Evolutionary conservation across 2,888 invertebrate species (phyloP).

Genomic region (Macrostomum cliftonense): DNA sequence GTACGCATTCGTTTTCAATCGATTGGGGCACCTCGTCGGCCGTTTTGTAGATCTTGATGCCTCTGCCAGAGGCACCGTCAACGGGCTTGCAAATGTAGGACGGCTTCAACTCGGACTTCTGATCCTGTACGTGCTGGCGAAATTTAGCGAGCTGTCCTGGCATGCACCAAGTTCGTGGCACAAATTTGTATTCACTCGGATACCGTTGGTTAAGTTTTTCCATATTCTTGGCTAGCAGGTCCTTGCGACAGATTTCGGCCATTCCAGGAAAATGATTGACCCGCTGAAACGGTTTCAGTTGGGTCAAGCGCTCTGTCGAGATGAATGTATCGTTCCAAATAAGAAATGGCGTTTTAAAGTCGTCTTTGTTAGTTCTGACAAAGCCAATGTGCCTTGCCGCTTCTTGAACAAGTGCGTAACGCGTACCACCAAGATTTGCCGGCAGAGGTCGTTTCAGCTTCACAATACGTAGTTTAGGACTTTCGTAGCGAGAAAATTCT

Average conservation of each 20-base stretch:
- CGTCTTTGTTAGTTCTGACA: too few relatives aligned
- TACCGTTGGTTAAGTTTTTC: conserved; percentile 15
- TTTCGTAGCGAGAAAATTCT: too few relatives aligned
- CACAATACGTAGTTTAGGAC: too few relatives aligned
- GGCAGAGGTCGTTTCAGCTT: too few relatives aligned
- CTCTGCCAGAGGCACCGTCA: conserved; percentile 24
- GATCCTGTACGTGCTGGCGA: conserved; percentile 27
- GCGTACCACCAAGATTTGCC: too few relatives aligned
- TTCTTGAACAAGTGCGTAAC: too few relatives aligned
- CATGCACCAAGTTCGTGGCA: conserved; percentile 34
- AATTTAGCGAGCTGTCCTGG: conserved; percentile 29
- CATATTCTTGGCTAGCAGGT: conserved; percentile 34
- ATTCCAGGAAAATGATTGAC: conserved; percentile 38
- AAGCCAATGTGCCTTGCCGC: too few relatives aligned
- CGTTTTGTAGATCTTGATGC: too few relatives aligned
- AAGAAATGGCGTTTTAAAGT: conserved; percentile 12
- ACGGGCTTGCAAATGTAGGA: conserved; percentile 35
- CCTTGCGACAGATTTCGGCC: conserved; percentile 36
- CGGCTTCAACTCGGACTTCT: conserved; percentile 26
- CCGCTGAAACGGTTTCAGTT: conserved; percentile 33
- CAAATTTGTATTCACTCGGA: conserved; percentile 32
- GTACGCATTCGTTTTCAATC: conserved; percentile 5
- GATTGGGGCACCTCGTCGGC: too few relatives aligned
- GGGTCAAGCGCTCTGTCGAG: conserved; percentile 29
- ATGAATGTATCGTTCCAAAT: conserved; percentile 36